These are phyloP conservation scores for Dasypogon diadema DNA, from an alignment of 2,888 invertebrate species.

Conservation along the genomic window DNA sequence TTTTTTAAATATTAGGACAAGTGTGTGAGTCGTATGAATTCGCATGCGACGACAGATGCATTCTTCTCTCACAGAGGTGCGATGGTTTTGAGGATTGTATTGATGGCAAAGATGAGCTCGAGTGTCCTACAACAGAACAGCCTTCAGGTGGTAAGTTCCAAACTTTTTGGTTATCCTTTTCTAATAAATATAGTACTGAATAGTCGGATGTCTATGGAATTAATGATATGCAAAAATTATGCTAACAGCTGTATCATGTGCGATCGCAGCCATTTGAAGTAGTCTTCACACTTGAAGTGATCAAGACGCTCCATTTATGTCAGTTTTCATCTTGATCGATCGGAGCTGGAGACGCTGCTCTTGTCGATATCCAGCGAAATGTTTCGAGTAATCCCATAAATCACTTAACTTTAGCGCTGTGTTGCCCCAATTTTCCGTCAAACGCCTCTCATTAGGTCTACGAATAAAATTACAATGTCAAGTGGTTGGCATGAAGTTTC, in stretches of 20 bases:
- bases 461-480: neutral
- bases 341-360: neutral
- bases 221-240: neutral
- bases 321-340: slow-evolving; percentile 2
- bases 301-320: slow-evolving; percentile 20
- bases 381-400: slow-evolving; percentile 7
- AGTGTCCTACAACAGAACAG: slow-evolving; percentile 67
- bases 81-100: slow-evolving; percentile 74
- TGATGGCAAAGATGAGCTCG: slow-evolving; percentile 75
- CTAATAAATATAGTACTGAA: too few species aligned
- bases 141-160: neutral
- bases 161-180: neutral
- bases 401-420: neutral
- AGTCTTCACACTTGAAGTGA: neutral
- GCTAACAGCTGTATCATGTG: too few species aligned
- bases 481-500: neutral
- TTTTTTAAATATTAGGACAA: slow-evolving; percentile 38
- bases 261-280: neutral
- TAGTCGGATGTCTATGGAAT: too few species aligned
- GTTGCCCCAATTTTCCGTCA: neutral
- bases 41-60: slow-evolving; percentile 75
- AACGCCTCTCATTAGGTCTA: too few species aligned
- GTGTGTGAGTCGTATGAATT: slow-evolving; percentile 69
- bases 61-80: slow-evolving; percentile 71
- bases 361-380: neutral